Conservation (phyloP, 2,888 invertebrate species). For the Latheticus oryzae region DNA sequence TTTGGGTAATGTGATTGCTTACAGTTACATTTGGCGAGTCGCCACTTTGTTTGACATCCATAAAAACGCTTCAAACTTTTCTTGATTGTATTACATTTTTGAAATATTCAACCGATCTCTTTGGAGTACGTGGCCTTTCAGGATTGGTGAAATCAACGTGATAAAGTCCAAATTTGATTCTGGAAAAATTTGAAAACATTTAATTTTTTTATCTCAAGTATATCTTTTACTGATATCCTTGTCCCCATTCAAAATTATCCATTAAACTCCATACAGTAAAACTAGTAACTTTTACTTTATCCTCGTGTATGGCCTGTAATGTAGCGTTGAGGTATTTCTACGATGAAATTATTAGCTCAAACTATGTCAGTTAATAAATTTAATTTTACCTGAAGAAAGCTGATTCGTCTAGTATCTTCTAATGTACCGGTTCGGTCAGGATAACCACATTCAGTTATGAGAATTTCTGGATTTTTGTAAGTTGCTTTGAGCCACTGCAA, state of each 20-base stretch:
- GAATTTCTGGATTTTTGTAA: slow-evolving; percentile 70
- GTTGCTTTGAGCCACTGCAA: slow-evolving; percentile 71
- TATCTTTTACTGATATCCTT: too few relatives aligned
- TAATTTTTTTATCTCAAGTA: slow-evolving; percentile 60
- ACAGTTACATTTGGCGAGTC: too few relatives aligned
- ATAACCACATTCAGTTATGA: slow-evolving; percentile 73
- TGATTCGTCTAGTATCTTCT: slow-evolving; percentile 69
- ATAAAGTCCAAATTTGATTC: slow-evolving; percentile 77
- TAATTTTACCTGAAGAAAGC: slow-evolving; percentile 65
- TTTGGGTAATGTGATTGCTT: too few relatives aligned
- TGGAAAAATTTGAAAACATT: slow-evolving; percentile 60
- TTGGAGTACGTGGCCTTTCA: slow-evolving; percentile 72
- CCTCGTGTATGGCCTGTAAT: slow-evolving; percentile 60
- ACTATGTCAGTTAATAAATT: too few relatives aligned
- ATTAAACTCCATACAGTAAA: slow-evolving; percentile 57
- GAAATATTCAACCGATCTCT: slow-evolving; percentile 72
- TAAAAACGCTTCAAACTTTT: too few relatives aligned
- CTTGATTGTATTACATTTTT: slow-evolving; percentile 68
- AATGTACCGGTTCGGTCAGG: slow-evolving; percentile 68
- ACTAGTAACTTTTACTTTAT: slow-evolving; percentile 63
- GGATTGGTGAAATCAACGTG: slow-evolving; percentile 74
- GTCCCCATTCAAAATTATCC: slow-evolving; percentile 66
- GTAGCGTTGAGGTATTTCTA: slow-evolving; percentile 60
- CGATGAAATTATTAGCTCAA: too few relatives aligned
- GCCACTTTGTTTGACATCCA: too few relatives aligned